A percentile compares a stretch with the other conserved stretches of the same genome.
Conservation (phyloP, 2,797 vertebrate genomes). For the Sebastes kiyomatsui region DNA sequence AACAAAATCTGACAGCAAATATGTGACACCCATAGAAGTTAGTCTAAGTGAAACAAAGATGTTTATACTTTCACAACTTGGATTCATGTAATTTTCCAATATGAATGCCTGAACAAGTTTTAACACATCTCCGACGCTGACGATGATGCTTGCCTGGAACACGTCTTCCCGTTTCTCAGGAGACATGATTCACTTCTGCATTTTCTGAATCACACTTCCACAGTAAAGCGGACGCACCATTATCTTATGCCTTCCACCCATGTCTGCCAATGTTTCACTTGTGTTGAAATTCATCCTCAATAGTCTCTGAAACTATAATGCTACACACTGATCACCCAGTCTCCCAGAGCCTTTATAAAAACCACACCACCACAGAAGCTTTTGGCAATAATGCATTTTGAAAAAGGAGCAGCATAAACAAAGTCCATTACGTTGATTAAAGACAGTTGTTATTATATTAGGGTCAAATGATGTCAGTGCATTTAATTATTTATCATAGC, state of each 20-base stretch:
- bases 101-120: neutral
- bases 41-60: neutral
- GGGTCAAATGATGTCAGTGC: neutral
- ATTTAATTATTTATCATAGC: neutral
- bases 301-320: neutral
- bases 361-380: neutral
- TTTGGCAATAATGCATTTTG: neutral
- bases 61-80: neutral
- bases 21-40: neutral
- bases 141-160: neutral
- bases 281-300: neutral
- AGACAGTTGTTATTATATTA: neutral
- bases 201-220: constrained; percentile 14
- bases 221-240: neutral
- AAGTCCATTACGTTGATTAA: neutral
- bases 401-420: constrained; percentile 18
- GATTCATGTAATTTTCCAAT: neutral
- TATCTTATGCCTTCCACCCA: neutral
- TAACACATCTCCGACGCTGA: neutral
- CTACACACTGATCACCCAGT: neutral
- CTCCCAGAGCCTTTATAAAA: constrained; percentile 30
- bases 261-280: neutral
- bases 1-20: neutral
- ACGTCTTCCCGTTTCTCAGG: constrained; percentile 12
- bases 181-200: constrained; percentile 26